Evolutionary conservation across 2,888 invertebrate genomes (phyloP), one percentile per base, ranked within the genome.

Genomic region (Malacosoma neustria): DNA sequence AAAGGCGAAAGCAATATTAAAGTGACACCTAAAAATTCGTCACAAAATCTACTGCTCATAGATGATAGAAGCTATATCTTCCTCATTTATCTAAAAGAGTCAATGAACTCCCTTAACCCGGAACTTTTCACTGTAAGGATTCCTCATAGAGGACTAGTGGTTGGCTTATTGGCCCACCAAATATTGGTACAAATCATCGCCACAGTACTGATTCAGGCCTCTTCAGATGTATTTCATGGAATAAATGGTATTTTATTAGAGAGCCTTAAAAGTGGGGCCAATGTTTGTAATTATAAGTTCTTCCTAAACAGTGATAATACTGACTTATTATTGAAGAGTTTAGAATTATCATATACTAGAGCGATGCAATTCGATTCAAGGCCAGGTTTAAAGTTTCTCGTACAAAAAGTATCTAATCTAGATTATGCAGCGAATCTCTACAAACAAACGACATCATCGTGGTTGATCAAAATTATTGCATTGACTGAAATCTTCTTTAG

Each of bases 141-240:
- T 43, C 95, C 97, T 2, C 94, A 97, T 59, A 89, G 94, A 58
- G 94, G 93, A 48, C 76, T 98, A 36, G 93, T 97, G 0, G 93
- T 97, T 2, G 96, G 97, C 2, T 88, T 98, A 40, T 70, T 97
- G 48, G 95, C 97, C 3, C 97, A 97, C 71, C 97, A 97, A 80
- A 94, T 97, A 89, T 82, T 97, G 36, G 88, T 97, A 22, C 97
- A 97, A 79, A 93, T 96, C 37, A 91, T 97, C 42, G 97, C 96
- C 2, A 94, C 93, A 54, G 87, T 97, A 11, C 82, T 98, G 11
- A 88, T 97, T 30, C 94, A 96, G 59, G 91, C 92, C 2, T 88
- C 89, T 1, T 84, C 87, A 9, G 88, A 90, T 48, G 85, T 90
- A 9, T 88, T 90, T 49, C 89, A 90, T 47, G 81, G 84, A 7